Evolutionary conservation across 2,888 invertebrate genomes (phyloP).

Genomic region (Drosophila antonietae): DNA sequence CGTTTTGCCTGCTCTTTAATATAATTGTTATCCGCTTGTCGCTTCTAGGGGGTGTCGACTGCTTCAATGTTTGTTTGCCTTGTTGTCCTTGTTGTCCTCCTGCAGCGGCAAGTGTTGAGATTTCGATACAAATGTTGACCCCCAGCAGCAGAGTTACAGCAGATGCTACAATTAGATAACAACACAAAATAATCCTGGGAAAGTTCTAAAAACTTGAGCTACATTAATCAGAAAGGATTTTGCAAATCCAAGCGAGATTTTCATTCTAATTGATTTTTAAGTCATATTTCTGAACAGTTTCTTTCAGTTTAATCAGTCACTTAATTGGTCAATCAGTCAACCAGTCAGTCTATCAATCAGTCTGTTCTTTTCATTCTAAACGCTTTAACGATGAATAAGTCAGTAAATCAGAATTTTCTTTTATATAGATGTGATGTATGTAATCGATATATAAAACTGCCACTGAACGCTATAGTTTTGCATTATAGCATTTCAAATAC

Average conservation of each 20-base stretch:
- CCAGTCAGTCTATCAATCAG: not conserved
- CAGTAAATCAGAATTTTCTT: not conserved
- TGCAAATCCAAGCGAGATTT: not conserved
- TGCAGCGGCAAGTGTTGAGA: slow-evolving; percentile 61
- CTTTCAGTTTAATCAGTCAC: not conserved
- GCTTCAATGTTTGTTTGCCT: slow-evolving; percentile 4
- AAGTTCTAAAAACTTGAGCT: slow-evolving; percentile 6
- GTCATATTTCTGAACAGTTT: not conserved
- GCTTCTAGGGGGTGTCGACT: slow-evolving; percentile 6
- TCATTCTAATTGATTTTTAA: slow-evolving; percentile 1
- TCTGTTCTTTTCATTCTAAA: not conserved
- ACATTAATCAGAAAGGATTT: not conserved
- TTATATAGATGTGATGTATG: no score
- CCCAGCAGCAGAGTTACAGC: slow-evolving; percentile 21
- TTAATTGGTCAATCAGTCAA: no score
- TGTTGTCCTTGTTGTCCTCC: slow-evolving; percentile 19
- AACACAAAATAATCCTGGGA: slow-evolving; percentile 40
- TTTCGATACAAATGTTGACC: slow-evolving; percentile 45
- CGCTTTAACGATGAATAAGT: not conserved
- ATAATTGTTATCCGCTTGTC: slow-evolving; percentile 77
- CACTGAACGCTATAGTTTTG: not conserved
- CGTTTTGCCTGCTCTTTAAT: slow-evolving; percentile 75
- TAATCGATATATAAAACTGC: not conserved
- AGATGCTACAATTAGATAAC: slow-evolving; percentile 49
- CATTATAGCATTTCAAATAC: no score